These are phyloP conservation scores for Drosophila parthenogenetica DNA, from an alignment of 2,888 invertebrate genomes.

Conservation along the genomic window DNA sequence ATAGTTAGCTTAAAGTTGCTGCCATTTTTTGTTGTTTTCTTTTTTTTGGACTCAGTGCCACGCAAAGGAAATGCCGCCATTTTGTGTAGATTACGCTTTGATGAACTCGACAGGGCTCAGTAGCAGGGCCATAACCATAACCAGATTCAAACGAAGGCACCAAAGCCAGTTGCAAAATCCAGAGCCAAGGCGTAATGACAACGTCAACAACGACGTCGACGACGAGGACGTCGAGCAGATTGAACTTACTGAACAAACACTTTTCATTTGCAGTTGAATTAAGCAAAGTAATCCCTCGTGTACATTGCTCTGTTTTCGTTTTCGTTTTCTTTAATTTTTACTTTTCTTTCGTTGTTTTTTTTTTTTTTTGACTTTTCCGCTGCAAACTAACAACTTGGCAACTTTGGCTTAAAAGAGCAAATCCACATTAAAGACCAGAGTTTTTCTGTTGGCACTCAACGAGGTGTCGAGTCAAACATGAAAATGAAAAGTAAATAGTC, in stretches of 20 bases:
- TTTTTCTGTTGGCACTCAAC: slow-evolving; percentile 11
- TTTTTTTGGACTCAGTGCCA: slow-evolving; percentile 12
- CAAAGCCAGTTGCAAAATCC: slow-evolving; percentile 11
- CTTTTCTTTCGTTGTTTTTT: background rate
- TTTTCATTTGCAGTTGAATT: slow-evolving; percentile 80
- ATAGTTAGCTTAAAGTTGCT: slow-evolving; percentile 76
- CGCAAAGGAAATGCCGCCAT: slow-evolving; percentile 73
- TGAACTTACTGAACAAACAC: slow-evolving; percentile 80
- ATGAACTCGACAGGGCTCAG: slow-evolving; percentile 61
- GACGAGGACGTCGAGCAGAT: slow-evolving; percentile 48
- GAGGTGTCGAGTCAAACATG: slow-evolving; percentile 38
- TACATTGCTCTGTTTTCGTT: slow-evolving; percentile 42
- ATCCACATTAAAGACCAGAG: slow-evolving; percentile 40
- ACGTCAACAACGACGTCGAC: slow-evolving; percentile 68
- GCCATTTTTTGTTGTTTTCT: slow-evolving; percentile 39
- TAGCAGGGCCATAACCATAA: slow-evolving; percentile 30
- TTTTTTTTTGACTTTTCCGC: slow-evolving; percentile 11
- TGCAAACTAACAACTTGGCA: slow-evolving; percentile 49
- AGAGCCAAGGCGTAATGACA: slow-evolving; percentile 65
- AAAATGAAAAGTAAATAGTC: slow-evolving; percentile 51
- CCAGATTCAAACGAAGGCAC: slow-evolving; percentile 8
- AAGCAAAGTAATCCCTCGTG: slow-evolving; percentile 78
- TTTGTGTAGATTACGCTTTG: slow-evolving; percentile 79
- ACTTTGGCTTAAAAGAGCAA: slow-evolving; percentile 20
- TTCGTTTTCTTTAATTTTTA: slow-evolving; percentile 9